Conservation (phyloP, 2,888 invertebrate species). For the Leucophenga montana region DNA sequence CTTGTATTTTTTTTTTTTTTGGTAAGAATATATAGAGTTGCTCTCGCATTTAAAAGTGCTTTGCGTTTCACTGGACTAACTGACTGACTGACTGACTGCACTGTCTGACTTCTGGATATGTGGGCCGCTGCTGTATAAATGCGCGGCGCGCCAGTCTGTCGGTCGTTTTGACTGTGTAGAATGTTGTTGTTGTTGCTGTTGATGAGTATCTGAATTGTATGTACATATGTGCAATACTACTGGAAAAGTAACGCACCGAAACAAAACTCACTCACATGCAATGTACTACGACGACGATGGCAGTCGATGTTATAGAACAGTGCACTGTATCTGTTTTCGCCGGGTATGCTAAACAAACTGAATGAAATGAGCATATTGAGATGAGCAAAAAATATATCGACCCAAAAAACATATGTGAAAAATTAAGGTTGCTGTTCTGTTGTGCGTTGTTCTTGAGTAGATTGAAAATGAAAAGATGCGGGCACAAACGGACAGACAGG, state of each 20-base stretch:
- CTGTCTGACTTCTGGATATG: slow-evolving; percentile 12
- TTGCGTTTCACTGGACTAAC: too few species aligned
- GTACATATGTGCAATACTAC: neutral
- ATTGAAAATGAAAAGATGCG: slow-evolving; percentile 59
- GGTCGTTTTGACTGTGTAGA: neutral
- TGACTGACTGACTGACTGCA: too few species aligned
- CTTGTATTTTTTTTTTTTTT: too few species aligned
- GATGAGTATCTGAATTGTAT: neutral
- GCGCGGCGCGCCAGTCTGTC: neutral
- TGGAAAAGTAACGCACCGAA: too few species aligned
- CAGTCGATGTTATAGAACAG: neutral
- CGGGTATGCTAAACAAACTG: neutral
- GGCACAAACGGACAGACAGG: slow-evolving; percentile 47
- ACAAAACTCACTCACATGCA: neutral
- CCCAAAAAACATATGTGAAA: slow-evolving; percentile 58
- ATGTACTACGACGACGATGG: neutral
- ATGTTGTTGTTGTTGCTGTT: too few species aligned
- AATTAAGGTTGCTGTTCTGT: slow-evolving; percentile 50
- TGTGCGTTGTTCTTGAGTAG: slow-evolving; percentile 42
- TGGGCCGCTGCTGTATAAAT: slow-evolving; percentile 10
- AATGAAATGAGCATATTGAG: slow-evolving; percentile 2
- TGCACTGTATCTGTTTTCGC: slow-evolving; percentile 16
- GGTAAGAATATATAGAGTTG: too few species aligned
- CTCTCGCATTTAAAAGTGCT: too few species aligned
- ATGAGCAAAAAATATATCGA: slow-evolving; percentile 1